Evolutionary conservation across 2,888 invertebrate genomes (phyloP).

Genomic region (Polymixis flavicincta): DNA sequence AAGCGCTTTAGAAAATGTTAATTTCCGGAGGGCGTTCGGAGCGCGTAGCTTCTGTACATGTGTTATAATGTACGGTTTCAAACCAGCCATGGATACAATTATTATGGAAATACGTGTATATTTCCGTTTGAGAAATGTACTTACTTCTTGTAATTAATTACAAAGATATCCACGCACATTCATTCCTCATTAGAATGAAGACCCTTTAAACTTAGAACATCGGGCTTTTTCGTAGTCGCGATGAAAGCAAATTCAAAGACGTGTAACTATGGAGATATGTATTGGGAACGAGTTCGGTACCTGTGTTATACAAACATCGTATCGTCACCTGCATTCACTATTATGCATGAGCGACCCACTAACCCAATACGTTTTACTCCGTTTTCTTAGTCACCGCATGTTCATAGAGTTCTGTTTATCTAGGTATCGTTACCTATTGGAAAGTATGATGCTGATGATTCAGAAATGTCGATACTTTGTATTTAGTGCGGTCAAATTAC

Average conservation of each 20-base stretch:
- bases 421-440: not conserved
- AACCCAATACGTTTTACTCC: slow-evolving; percentile 45
- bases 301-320: slow-evolving; percentile 13
- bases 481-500: not conserved
- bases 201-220: slow-evolving; percentile 15
- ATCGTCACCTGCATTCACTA: slow-evolving; percentile 37
- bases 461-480: slow-evolving; percentile 1
- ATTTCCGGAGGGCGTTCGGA: slow-evolving; percentile 78
- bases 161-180: slow-evolving; percentile 28
- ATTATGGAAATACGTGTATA: slow-evolving; percentile 60
- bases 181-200: slow-evolving; percentile 50
- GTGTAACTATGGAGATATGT: slow-evolving; percentile 8
- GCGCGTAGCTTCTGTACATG: slow-evolving; percentile 56
- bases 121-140: slow-evolving; percentile 50
- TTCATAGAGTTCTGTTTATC: slow-evolving; percentile 17
- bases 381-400: slow-evolving; percentile 35
- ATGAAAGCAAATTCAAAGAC: slow-evolving; percentile 11
- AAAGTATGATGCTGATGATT: slow-evolving; percentile 1
- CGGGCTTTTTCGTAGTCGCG: not conserved
- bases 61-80: slow-evolving; percentile 60
- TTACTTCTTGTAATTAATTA: slow-evolving; percentile 53
- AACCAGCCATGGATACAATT: slow-evolving; percentile 56
- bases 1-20: slow-evolving; percentile 84
- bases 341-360: slow-evolving; percentile 50
- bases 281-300: slow-evolving; percentile 6